A percentile compares a stretch with the other conserved stretches of the same genome.
phyloP scores from a whole-genome alignment of 1,140 invertebrate species.

The Chironomus tepperi region DNA sequence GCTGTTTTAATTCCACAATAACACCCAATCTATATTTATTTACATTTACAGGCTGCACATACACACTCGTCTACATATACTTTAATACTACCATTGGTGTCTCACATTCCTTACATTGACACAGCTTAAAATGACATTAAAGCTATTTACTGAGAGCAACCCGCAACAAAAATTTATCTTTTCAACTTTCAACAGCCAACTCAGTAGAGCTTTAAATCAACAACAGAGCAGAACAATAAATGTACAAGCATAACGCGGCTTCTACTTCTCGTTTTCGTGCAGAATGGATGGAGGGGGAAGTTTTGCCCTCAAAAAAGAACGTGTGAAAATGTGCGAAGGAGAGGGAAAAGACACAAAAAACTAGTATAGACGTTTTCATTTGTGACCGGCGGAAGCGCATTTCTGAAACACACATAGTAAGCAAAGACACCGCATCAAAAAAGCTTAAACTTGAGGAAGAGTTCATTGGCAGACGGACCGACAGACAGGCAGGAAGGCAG shows the following conservation, averaged over 20 bases:
- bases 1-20: background rate
- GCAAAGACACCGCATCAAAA: no score
- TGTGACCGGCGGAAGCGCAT: no score
- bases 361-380: no score
- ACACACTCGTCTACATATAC: background rate
- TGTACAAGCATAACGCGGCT: background rate
- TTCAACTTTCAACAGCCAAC: background rate
- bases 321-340: background rate
- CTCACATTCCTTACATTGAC: background rate
- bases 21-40: background rate
- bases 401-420: no score
- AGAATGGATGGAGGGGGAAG: background rate
- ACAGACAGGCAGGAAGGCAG: no score
- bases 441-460: no score
- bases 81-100: background rate
- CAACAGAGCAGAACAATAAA: background rate
- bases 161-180: slow-evolving; percentile 2
- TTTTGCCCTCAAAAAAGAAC: background rate
- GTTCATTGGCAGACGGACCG: no score
- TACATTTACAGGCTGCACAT: background rate
- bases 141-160: background rate
- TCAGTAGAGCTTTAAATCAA: slow-evolving; percentile 8
- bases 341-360: background rate
- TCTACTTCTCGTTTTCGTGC: no score
- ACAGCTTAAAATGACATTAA: slow-evolving; percentile 9